Evolutionary conservation across 2,113 vertebrate species (phyloP).

Genomic region (Scomber colias): DNA sequence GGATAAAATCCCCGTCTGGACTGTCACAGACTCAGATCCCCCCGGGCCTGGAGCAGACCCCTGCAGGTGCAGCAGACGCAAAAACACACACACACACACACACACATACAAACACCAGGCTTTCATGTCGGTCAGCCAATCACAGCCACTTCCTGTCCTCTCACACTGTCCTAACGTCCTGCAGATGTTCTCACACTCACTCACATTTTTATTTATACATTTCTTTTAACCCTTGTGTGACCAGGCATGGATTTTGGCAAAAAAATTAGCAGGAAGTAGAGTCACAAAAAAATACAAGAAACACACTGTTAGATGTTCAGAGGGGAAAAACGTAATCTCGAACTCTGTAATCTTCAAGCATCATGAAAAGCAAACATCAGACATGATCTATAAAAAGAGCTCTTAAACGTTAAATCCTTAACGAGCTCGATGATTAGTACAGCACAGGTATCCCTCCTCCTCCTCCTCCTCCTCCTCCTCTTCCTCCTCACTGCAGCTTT

Average conservation of each 20-base stretch:
- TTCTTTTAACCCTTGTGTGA: conserved; percentile 11
- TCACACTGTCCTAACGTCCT: conserved; percentile 44
- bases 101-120: background rate
- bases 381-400: conserved; percentile 32
- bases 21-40: conserved; percentile 39
- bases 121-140: conserved; percentile 46
- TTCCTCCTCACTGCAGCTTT: background rate
- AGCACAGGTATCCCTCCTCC: conserved; percentile 15
- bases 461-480: too few relatives aligned
- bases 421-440: conserved; percentile 13
- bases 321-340: background rate
- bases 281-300: background rate
- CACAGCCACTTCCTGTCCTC: conserved; percentile 54
- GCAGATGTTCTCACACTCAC: conserved; percentile 63
- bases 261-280: conserved; percentile 44
- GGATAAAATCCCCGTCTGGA: conserved; percentile 56
- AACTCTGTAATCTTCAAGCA: conserved; percentile 42
- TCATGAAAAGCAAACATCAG: conserved; percentile 39
- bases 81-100: conserved; percentile 33
- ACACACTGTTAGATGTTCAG: conserved; percentile 19
- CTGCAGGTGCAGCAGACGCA: conserved; percentile 61
- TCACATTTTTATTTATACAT: conserved; percentile 26
- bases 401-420: conserved; percentile 29
- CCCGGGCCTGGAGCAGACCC: conserved; percentile 27
- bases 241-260: background rate